These are phyloP conservation scores for Phaethon lepturus DNA, from an alignment of 2,113 vertebrate genomes.

Conservation along the genomic window DNA sequence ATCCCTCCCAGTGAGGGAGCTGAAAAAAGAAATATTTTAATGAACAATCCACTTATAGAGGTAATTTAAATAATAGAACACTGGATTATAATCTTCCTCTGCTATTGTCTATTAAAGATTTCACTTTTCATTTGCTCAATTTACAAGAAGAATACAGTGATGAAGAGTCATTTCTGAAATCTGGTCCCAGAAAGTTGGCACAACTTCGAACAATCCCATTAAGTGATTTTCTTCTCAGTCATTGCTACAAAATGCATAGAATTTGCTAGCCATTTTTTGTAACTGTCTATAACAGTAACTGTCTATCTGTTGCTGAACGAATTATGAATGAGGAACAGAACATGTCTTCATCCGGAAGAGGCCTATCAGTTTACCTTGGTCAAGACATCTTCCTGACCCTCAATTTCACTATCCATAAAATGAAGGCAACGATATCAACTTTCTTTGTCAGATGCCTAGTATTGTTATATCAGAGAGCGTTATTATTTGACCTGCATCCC, in stretches of 20 bases:
- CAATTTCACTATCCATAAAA: neutral
- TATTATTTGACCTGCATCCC: neutral
- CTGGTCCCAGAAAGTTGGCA: neutral
- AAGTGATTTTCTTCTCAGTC: neutral
- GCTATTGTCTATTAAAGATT: neutral
- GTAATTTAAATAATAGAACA: constrained; percentile 14
- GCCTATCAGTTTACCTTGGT: neutral
- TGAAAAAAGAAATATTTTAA: constrained; percentile 21
- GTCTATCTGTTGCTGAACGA: neutral
- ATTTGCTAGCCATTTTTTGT: neutral
- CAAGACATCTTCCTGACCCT: neutral
- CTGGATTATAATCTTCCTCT: neutral
- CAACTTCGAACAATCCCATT: neutral
- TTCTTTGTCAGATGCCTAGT: neutral
- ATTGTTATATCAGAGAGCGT: neutral
- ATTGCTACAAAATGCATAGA: neutral
- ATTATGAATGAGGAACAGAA: neutral
- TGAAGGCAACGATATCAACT: neutral
- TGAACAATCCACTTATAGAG: neutral
- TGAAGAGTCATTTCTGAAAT: neutral
- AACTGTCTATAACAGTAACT: neutral
- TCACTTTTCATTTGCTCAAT: neutral
- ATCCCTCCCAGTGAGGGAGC: neutral
- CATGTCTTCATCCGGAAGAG: neutral
- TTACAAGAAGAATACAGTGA: neutral